Evolutionary conservation across 1,140 invertebrate genomes (phyloP).

Genomic region (Anthonomus grandis): DNA sequence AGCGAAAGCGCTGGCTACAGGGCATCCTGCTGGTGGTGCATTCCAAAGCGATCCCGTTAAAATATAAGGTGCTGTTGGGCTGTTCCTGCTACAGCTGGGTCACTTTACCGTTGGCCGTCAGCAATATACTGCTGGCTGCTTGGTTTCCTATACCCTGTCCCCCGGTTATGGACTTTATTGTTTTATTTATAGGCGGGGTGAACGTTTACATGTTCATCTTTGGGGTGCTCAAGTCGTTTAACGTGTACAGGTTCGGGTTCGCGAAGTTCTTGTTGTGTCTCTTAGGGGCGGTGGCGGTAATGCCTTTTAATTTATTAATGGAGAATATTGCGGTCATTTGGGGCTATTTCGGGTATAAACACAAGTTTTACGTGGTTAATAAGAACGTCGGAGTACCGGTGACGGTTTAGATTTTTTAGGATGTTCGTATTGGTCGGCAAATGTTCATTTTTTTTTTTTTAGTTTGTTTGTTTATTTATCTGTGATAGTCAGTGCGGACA

Average conservation of each 20-base stretch:
- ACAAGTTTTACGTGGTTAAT: constrained; percentile 94
- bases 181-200: constrained; percentile 85
- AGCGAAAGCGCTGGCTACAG: constrained; percentile 94
- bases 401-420: constrained; percentile 21
- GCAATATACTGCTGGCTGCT: constrained; percentile 82
- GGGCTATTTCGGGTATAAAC: constrained; percentile 88
- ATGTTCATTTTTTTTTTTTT: not conserved
- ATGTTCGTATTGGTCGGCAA: no score
- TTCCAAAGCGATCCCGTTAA: constrained; percentile 77
- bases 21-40: constrained; percentile 94
- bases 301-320: constrained; percentile 88
- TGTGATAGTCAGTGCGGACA: constrained; percentile 24
- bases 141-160: constrained; percentile 83
- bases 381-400: constrained; percentile 72
- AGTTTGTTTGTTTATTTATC: constrained; percentile 16
- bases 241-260: constrained; percentile 79
- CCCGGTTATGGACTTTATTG: constrained; percentile 76
- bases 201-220: constrained; percentile 97
- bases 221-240: constrained; percentile 93
- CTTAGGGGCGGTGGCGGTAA: constrained; percentile 79
- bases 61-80: constrained; percentile 78
- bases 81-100: constrained; percentile 93
- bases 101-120: constrained; percentile 87
- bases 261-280: constrained; percentile 77
- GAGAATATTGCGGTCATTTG: constrained; percentile 93